phyloP scores from a whole-genome alignment of 2,797 vertebrate genomes.

The Mus minutoides region DNA sequence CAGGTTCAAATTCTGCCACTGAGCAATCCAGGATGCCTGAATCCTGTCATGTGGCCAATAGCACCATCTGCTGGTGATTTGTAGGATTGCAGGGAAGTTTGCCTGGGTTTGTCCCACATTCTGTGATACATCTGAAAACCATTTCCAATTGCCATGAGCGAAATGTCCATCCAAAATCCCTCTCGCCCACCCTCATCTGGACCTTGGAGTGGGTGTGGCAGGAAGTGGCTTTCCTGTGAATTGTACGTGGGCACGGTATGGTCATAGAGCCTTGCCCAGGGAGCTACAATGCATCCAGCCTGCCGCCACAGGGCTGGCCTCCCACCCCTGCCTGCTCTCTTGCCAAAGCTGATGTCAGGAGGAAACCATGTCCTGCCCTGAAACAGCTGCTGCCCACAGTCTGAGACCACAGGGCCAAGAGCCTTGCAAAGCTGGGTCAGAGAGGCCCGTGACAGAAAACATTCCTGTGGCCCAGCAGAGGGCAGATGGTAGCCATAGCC shows the following conservation, averaged over 20 bases:
- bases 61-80: not conserved
- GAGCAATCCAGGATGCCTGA: not conserved
- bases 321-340: not conserved
- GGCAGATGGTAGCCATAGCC: not conserved
- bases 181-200: not conserved
- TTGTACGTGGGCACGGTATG: not conserved
- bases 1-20: not conserved
- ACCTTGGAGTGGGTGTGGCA: not conserved
- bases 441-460: not conserved
- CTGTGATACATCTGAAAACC: not conserved
- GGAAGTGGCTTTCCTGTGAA: not conserved
- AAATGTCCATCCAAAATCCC: not conserved
- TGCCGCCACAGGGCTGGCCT: not conserved
- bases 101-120: not conserved
- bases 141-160: not conserved
- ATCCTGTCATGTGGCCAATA: not conserved
- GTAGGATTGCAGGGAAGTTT: not conserved
- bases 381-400: not conserved
- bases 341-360: not conserved
- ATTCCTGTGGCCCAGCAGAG: conserved; percentile 10
- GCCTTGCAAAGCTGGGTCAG: not conserved
- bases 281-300: not conserved
- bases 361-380: not conserved
- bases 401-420: not conserved
- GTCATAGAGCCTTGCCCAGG: not conserved